A percentile compares a stretch with the other conserved stretches of the same genome.
Evolutionary conservation across 2,888 invertebrate species (phyloP).

Genomic region (Papilio elwesi): DNA sequence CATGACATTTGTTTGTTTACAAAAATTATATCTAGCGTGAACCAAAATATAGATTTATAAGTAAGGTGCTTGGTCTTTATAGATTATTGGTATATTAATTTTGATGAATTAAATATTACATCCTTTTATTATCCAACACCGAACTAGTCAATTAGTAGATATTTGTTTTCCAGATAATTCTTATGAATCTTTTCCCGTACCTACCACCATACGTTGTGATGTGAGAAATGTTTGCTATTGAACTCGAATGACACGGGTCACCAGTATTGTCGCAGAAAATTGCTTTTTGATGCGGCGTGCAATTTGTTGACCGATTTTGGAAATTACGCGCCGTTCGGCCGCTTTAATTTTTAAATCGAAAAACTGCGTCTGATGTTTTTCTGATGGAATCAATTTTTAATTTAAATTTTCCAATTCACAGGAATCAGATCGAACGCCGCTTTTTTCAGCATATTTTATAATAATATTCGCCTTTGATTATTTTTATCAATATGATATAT

Average conservation of each 20-base stretch:
- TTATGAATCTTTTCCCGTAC: background rate
- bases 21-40: no score
- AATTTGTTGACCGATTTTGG: conserved; percentile 45
- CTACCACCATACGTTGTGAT: background rate
- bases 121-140: no score
- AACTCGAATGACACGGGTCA: conserved; percentile 43
- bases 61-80: no score
- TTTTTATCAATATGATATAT: conserved; percentile 4
- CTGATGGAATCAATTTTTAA: conserved; percentile 32
- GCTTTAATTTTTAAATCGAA: conserved; percentile 38
- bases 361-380: conserved; percentile 32
- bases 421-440: background rate
- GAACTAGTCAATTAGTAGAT: no score
- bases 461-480: no score
- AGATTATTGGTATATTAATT: no score
- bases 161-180: background rate
- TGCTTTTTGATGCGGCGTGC: conserved; percentile 61
- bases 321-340: conserved; percentile 25
- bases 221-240: conserved; percentile 20
- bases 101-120: no score
- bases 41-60: no score
- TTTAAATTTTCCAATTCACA: conserved; percentile 14
- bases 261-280: conserved; percentile 61
- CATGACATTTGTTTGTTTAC: no score
- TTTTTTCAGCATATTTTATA: background rate